These are phyloP conservation scores for Phortica okadai DNA, from an alignment of 2,888 invertebrate species.

Conservation along the genomic window DNA sequence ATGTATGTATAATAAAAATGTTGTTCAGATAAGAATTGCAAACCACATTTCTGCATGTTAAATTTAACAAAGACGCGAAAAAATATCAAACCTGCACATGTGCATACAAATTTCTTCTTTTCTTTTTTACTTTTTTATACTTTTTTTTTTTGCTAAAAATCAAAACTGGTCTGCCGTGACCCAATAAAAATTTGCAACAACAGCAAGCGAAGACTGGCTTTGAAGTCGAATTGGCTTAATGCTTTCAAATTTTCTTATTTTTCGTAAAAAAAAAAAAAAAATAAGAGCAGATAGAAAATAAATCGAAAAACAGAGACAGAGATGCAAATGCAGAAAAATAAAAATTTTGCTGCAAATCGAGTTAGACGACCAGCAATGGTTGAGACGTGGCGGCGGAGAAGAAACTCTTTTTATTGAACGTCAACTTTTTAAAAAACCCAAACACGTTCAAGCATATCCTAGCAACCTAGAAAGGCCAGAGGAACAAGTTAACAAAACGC, in stretches of 20 bases:
- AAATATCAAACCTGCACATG: not conserved
- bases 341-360: not conserved
- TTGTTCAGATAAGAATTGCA: slow-evolving; percentile 29
- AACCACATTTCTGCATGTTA: slow-evolving; percentile 31
- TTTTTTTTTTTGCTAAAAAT: not conserved
- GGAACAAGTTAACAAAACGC: not conserved
- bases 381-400: no score
- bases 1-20: not conserved
- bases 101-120: slow-evolving; percentile 57
- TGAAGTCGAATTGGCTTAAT: not conserved
- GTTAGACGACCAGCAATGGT: not conserved
- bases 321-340: not conserved
- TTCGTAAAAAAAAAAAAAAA: slow-evolving; percentile 6
- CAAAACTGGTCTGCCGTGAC: slow-evolving; percentile 65
- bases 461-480: not conserved
- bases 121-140: slow-evolving; percentile 14
- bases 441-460: not conserved
- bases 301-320: not conserved
- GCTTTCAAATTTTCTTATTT: not conserved
- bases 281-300: not conserved
- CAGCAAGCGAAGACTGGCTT: slow-evolving; percentile 36
- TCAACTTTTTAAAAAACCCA: not conserved
- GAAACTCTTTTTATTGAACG: not conserved
- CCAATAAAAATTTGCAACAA: slow-evolving; percentile 50
- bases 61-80: slow-evolving; percentile 35